A percentile compares a stretch with the other conserved stretches of the same genome.
phyloP scores from a whole-genome alignment of 1,140 invertebrate genomes.

The Charaxes varanes region DNA sequence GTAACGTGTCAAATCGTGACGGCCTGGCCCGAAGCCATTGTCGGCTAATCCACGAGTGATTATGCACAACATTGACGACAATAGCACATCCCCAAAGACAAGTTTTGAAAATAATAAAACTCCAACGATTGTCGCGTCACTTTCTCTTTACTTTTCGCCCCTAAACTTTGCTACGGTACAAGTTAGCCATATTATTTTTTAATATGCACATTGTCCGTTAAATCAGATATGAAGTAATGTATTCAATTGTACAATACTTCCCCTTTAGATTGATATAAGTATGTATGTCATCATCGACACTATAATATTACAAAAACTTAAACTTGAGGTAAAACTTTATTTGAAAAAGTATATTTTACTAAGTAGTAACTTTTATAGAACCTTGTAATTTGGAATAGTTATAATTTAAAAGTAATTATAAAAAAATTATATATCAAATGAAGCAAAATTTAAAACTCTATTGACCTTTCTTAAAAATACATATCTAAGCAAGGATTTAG shows the following conservation, averaged over 20 bases:
- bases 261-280: constrained; percentile 5
- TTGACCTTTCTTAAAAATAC: too few relatives aligned
- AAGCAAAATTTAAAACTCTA: too few relatives aligned
- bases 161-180: constrained; percentile 24
- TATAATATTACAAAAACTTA: too few relatives aligned
- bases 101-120: constrained; percentile 60
- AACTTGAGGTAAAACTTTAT: too few relatives aligned
- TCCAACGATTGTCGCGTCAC: constrained; percentile 41
- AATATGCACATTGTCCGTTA: constrained; percentile 33
- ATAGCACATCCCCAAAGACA: constrained; percentile 49
- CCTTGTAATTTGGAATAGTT: too few relatives aligned
- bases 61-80: constrained; percentile 53
- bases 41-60: constrained; percentile 56
- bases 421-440: too few relatives aligned
- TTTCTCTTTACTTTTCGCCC: constrained; percentile 56
- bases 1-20: constrained; percentile 52
- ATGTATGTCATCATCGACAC: too few relatives aligned
- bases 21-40: constrained; percentile 48
- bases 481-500: too few relatives aligned
- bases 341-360: too few relatives aligned
- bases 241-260: constrained; percentile 29
- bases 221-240: constrained; percentile 31
- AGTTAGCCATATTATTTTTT: constrained; percentile 44
- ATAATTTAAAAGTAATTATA: too few relatives aligned
- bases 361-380: too few relatives aligned